Conservation (phyloP, 2,888 invertebrate species). For the Mantis religiosa region DNA sequence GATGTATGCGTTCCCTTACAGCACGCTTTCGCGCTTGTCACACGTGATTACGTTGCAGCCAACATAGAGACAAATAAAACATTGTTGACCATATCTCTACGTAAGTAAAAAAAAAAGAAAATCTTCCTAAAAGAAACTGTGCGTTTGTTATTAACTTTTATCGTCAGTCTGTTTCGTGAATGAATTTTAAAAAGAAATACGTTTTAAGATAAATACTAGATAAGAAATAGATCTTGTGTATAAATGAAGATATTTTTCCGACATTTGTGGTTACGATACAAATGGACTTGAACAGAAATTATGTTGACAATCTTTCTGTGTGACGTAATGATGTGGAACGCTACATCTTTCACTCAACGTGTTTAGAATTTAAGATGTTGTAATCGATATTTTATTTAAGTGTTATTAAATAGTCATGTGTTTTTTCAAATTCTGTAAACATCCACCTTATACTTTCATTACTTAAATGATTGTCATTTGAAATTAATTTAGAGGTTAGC, state of each 20-base stretch:
- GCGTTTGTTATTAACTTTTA: slow-evolving; percentile 11
- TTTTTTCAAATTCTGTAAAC: background rate
- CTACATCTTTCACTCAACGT: background rate
- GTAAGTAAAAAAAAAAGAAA: background rate
- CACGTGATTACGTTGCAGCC: background rate
- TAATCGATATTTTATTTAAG: background rate
- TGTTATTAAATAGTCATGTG: background rate
- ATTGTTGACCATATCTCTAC: background rate
- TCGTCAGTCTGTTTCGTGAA: background rate
- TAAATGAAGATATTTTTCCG: slow-evolving; percentile 15
- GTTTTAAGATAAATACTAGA: background rate
- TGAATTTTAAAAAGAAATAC: background rate
- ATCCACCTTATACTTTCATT: background rate
- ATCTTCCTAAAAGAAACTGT: background rate
- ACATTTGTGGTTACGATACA: background rate
- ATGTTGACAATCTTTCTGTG: background rate
- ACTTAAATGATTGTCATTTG: background rate
- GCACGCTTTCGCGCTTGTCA: background rate
- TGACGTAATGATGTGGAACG: background rate
- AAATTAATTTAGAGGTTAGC: background rate
- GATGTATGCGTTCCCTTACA: background rate
- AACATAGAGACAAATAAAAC: background rate
- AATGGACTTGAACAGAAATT: background rate
- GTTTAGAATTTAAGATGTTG: background rate
- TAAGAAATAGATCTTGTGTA: background rate